Conservation (phyloP, 2,888 invertebrate species). For the Diaperis boleti region DNA sequence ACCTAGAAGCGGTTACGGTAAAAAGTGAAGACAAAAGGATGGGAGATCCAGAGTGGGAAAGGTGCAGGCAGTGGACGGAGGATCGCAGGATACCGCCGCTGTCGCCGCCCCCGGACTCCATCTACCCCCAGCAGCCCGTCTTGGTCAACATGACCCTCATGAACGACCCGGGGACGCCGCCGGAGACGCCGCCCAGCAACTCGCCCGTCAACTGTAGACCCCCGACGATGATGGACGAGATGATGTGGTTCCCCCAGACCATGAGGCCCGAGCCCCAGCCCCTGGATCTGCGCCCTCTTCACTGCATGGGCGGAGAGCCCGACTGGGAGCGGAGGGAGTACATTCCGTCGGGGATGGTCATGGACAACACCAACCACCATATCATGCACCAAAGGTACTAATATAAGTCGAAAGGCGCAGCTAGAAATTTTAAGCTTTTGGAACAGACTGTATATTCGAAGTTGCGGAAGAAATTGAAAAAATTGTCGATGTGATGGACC, state of each 20-base stretch:
- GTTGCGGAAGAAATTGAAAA: too few relatives aligned
- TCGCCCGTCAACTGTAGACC: slow-evolving; percentile 66
- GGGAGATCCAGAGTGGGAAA: slow-evolving; percentile 51
- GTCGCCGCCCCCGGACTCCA: slow-evolving; percentile 75
- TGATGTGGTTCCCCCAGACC: slow-evolving; percentile 82
- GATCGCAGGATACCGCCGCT: slow-evolving; percentile 69
- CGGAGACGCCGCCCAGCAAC: slow-evolving; percentile 81
- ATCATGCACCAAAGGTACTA: slow-evolving; percentile 43
- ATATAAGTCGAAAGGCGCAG: neutral
- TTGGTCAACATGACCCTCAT: slow-evolving; percentile 63
- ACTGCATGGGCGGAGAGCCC: slow-evolving; percentile 71
- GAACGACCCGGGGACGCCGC: slow-evolving; percentile 84
- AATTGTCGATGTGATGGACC: too few relatives aligned
- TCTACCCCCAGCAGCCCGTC: slow-evolving; percentile 71
- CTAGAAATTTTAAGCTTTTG: too few relatives aligned
- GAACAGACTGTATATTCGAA: too few relatives aligned
- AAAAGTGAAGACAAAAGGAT: slow-evolving; percentile 78
- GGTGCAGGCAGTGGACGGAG: slow-evolving; percentile 62
- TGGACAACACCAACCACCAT: slow-evolving; percentile 56
- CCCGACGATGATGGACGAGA: slow-evolving; percentile 76
- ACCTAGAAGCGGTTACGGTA: slow-evolving; percentile 82
- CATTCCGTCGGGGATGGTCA: slow-evolving; percentile 62
- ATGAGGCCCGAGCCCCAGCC: slow-evolving; percentile 79
- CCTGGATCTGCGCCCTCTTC: slow-evolving; percentile 83
- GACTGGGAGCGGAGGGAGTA: slow-evolving; percentile 75